Evolutionary conservation across 2,888 invertebrate species (phyloP), one percentile per base, ranked within the genome.

Genomic region (Drosophila tanythrix): DNA sequence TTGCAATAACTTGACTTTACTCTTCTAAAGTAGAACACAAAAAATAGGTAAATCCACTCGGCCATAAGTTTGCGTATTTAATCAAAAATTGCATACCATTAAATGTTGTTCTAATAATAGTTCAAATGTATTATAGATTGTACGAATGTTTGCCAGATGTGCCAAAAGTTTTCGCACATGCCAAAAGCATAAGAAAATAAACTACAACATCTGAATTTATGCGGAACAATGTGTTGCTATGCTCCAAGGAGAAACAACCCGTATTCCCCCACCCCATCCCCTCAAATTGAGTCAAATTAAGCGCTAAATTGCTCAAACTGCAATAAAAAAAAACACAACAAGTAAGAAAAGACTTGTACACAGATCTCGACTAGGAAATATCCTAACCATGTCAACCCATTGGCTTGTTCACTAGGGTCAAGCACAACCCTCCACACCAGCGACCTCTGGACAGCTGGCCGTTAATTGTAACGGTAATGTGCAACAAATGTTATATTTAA

Each of bases 141-240:
- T 21, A 18, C 48, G 6, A n/a, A 25, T 55, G 64, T 36, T 31
- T 60, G 63, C 77, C 85, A 83, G 75, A 74, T 88, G 83, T 79
- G 70, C 69, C 83, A 76, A 81, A 77, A 64, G 59, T 56, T 77
- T 83, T 75, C 74, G 89, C 89, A 86, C 88, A 84, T 88, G 68
- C 68, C 31, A n/a, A 3, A n/a, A 31, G 38, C 35, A 38, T 29
- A 38, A 33, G 10, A 64, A 33, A 40, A 62, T 10, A 65, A 70
- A 33, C 25, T 60, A 66, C 52, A 48, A 65, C 61, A 76, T 46
- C 38, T 35, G 51, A 33, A 29, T 61, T 62, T 43, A 52, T 63
- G 57, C 31, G 18, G 15, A 27, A 29, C 57, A 40, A 25, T 38
- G n/a, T 62, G 58, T 59, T 70, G 71, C 65, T 75, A 70, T 79